These are phyloP conservation scores for Acleris literana DNA, from an alignment of 2,888 invertebrate species.

Conservation along the genomic window DNA sequence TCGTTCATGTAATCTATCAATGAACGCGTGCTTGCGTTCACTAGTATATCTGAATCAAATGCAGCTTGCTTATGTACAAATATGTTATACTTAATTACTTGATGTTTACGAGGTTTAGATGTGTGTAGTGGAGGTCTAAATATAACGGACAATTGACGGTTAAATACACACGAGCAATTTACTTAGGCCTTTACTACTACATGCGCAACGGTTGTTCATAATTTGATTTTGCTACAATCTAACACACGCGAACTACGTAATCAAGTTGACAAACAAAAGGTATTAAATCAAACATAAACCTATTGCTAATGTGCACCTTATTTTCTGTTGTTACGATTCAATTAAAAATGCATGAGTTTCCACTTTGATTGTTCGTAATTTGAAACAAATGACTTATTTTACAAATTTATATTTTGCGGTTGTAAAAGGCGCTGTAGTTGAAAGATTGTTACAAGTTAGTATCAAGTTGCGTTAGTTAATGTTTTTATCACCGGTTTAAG, in stretches of 20 bases:
- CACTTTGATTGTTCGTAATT: no score
- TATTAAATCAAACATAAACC: background rate
- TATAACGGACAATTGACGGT: no score
- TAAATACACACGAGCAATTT: no score
- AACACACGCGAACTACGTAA: conserved; percentile 2
- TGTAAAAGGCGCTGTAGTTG: background rate
- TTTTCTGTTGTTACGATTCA: background rate
- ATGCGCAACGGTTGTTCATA: no score
- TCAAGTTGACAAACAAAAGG: background rate
- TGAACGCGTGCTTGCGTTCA: background rate
- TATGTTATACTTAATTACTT: no score
- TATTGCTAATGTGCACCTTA: background rate
- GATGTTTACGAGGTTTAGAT: no score
- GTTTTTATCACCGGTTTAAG: background rate
- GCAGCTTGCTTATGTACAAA: no score
- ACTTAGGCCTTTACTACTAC: no score
- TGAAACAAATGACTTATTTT: background rate
- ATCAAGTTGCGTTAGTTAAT: background rate
- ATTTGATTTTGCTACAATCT: no score
- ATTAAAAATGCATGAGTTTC: background rate
- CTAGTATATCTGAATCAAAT: background rate
- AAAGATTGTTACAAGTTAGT: background rate
- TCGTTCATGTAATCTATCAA: conserved; percentile 3
- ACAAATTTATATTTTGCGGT: background rate
- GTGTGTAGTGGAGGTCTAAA: no score